phyloP scores from a whole-genome alignment of 2,888 invertebrate genomes.

The Drosophila gaucha region DNA sequence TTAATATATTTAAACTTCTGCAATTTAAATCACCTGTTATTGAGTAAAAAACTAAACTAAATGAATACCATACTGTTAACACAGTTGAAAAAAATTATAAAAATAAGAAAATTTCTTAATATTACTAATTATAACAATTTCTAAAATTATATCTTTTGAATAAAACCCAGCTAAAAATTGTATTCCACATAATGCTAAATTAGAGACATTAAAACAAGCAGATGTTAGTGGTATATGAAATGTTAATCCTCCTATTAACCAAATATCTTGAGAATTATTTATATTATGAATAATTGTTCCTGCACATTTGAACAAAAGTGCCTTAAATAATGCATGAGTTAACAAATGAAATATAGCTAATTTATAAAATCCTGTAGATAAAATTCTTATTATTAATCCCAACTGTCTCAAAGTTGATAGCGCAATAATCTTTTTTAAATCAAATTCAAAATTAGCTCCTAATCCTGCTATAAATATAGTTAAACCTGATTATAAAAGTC shows the following conservation, averaged over 20 bases:
- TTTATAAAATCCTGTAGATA: slow-evolving; percentile 86
- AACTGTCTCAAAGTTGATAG: slow-evolving; percentile 91
- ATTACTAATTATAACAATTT: slow-evolving; percentile 86
- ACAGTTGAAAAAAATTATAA: slow-evolving; percentile 86
- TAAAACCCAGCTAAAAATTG: slow-evolving; percentile 89
- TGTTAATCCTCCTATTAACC: slow-evolving; percentile 27
- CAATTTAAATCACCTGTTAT: slow-evolving; percentile 86
- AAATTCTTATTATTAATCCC: slow-evolving; percentile 89
- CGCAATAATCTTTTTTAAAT: slow-evolving; percentile 92
- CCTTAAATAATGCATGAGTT: slow-evolving; percentile 91
- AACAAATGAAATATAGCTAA: slow-evolving; percentile 90
- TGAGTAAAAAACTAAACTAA: slow-evolving; percentile 87
- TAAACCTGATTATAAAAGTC: slow-evolving; percentile 86
- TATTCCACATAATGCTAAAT: slow-evolving; percentile 88
- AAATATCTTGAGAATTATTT: slow-evolving; percentile 86
- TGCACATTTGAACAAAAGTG: slow-evolving; percentile 90
- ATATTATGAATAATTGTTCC: slow-evolving; percentile 89
- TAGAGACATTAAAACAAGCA: slow-evolving; percentile 86
- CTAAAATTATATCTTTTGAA: slow-evolving; percentile 88
- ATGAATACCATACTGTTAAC: slow-evolving; percentile 86
- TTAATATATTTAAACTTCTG: slow-evolving; percentile 85
- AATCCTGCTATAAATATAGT: no score
- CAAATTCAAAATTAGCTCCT: slow-evolving; percentile 88
- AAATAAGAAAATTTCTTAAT: slow-evolving; percentile 86
- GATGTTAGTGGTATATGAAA: slow-evolving; percentile 77